Evolutionary conservation across 23 tunicate genomes (phyloP), one percentile per base, ranked within the genome.

Genomic region (Trididemnum clinides): DNA sequence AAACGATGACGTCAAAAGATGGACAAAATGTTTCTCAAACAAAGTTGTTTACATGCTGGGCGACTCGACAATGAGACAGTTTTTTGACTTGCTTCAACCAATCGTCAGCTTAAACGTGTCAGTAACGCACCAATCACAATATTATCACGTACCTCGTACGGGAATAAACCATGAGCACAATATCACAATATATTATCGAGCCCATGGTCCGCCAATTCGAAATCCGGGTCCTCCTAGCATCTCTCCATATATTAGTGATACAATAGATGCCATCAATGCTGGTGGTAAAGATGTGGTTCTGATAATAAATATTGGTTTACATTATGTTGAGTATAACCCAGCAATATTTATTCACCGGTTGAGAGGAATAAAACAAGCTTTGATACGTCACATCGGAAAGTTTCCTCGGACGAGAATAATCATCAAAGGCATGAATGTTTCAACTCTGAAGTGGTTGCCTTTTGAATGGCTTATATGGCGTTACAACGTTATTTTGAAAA

Each of bases 181-280:
- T 35, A 65, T 69, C 4, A n/a, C 80, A 7, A 23, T 82, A 30
- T 50, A 82, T 20, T 82, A 82, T 57, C 0, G 86, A 37, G 44
- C 86, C 4, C 86, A 82, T 57, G 86, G 86, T 19, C 80, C 80
- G 10, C 86, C 86, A 20, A 20, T 82, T 12, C 80, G 33, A 33
- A 36, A 22, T 7, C 29, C 81, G 21, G 86, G 86, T 22, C 86
- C 86, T 33, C 0, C 23, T 27, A 29, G 44, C n/a, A 32, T 44
- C 5, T 78, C 59, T 20, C 86, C 86, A n/a, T 82, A 82, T 26
- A 70, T 70, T 20, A 82, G 34, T 33, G 80, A 82, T 25, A 70
- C 80, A 36, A 23, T 82, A 20, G 81, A 82, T 64, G 28, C 1
- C 28, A 82, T 82, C 28, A 82, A 38, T 12, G 21, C 29, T 34